phyloP scores from a whole-genome alignment of 37 sponge, comb jelly and placozoan species.

The Eunapius fragilis region DNA sequence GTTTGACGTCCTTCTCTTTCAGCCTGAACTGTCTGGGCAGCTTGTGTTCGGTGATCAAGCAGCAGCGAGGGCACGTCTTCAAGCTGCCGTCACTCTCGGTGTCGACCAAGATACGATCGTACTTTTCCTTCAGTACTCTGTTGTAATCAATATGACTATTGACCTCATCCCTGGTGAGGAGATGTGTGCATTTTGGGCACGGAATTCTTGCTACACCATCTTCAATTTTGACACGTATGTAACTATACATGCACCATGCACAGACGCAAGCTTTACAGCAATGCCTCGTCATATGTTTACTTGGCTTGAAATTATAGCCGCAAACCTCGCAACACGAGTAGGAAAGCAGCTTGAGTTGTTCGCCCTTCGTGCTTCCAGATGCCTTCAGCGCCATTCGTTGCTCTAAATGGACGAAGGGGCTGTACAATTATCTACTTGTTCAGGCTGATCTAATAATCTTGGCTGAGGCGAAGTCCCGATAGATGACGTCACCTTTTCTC shows the following conservation, averaged over 20 bases:
- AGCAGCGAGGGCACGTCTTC: conserved; percentile 72
- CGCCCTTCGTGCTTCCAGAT: too few species aligned
- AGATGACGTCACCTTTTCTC: too few species aligned
- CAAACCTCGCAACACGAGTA: background rate
- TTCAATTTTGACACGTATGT: conserved; percentile 22
- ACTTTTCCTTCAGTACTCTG: conserved; percentile 20
- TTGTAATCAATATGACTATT: background rate
- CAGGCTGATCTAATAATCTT: too few species aligned
- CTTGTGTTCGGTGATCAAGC: conserved; percentile 39
- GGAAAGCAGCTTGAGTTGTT: background rate
- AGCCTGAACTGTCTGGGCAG: conserved; percentile 15
- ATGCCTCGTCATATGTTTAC: background rate
- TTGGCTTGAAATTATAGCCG: background rate
- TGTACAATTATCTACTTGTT: too few species aligned
- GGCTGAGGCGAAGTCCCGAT: too few species aligned
- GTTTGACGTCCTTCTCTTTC: conserved; percentile 43
- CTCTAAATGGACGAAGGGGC: too few species aligned
- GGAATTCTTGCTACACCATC: conserved; percentile 46
- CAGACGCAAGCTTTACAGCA: conserved; percentile 64
- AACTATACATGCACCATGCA: conserved; percentile 29
- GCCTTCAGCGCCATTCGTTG: too few species aligned
- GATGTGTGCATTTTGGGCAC: conserved; percentile 47
- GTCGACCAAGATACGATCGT: conserved; percentile 7
- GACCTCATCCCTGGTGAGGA: background rate
- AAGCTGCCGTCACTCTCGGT: background rate